Conservation (phyloP, 2,888 invertebrate genomes). For the Sepioteuthis lessoniana region DNA sequence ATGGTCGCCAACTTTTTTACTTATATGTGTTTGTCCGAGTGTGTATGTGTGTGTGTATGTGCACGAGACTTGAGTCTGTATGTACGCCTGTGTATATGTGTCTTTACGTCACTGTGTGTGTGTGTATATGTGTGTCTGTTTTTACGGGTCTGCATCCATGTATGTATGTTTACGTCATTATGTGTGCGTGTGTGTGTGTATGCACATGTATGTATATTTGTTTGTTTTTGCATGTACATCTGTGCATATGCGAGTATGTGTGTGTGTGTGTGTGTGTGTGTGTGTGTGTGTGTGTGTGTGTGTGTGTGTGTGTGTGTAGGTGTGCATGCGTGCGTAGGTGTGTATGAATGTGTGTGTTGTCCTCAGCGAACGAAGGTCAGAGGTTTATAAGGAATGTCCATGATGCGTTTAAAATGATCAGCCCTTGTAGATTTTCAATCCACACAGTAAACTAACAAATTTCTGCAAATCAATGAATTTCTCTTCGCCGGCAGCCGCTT, state of each 20-base stretch:
- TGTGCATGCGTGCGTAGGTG: background rate
- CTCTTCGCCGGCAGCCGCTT: conserved; percentile 61
- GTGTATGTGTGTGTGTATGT: too few relatives aligned
- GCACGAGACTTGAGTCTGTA: too few relatives aligned
- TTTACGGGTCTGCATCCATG: background rate
- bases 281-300: background rate
- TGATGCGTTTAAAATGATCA: background rate
- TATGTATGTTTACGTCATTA: background rate
- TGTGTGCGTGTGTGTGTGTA: background rate
- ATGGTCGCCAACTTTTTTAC: too few relatives aligned
- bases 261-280: background rate
- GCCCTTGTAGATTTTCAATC: conserved; percentile 61
- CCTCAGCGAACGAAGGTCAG: background rate
- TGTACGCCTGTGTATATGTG: background rate
- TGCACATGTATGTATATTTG: background rate
- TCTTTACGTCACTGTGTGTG: background rate
- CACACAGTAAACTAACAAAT: conserved; percentile 67
- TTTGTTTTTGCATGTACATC: background rate
- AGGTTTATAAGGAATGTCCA: background rate
- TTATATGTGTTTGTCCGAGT: too few relatives aligned
- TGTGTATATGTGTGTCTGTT: background rate
- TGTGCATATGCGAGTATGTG: background rate
- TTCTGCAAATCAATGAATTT: conserved; percentile 66
- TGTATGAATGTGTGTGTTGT: background rate
- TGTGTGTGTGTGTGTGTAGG: background rate